phyloP scores from a whole-genome alignment of 2,113 vertebrate species.

The Nannobrachium achirus region DNA sequence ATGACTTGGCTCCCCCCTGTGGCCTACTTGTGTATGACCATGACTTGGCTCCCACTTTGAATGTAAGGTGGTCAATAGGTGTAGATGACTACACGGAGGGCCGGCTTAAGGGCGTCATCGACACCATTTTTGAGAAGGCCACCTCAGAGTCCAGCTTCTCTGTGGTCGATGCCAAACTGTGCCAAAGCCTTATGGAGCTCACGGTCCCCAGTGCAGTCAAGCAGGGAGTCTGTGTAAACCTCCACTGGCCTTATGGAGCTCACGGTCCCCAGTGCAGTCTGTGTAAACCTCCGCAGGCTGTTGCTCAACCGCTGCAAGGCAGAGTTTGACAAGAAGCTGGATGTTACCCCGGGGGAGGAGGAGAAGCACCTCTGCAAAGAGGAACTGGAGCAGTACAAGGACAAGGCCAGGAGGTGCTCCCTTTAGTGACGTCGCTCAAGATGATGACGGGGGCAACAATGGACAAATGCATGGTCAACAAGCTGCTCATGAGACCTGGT shows the following conservation, averaged over 20 bases:
- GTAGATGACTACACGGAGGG: too few relatives aligned
- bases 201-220: slow-evolving; percentile 94
- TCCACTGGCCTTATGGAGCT: too few relatives aligned
- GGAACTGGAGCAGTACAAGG: slow-evolving; percentile 86
- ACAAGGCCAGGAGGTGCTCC: slow-evolving; percentile 90
- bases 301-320: slow-evolving; percentile 97
- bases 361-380: slow-evolving; percentile 89
- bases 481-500: slow-evolving; percentile 96
- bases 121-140: too few relatives aligned
- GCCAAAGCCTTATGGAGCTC: slow-evolving; percentile 77
- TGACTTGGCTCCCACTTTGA: too few relatives aligned
- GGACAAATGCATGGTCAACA: slow-evolving; percentile 94
- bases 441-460: slow-evolving; percentile 98
- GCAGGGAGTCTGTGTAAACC: slow-evolving; percentile 78
- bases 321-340: slow-evolving; percentile 98
- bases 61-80: too few relatives aligned
- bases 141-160: too few relatives aligned
- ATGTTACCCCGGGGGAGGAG: slow-evolving; percentile 86
- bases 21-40: too few relatives aligned
- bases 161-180: not conserved
- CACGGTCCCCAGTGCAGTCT: too few relatives aligned
- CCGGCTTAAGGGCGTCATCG: too few relatives aligned
- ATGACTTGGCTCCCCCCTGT: too few relatives aligned
- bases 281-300: slow-evolving; percentile 95
- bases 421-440: slow-evolving; percentile 96